These are phyloP conservation scores for Chondrosia reniformis DNA, from an alignment of 37 sponge, comb jelly and placozoan species.

Conservation along the genomic window DNA sequence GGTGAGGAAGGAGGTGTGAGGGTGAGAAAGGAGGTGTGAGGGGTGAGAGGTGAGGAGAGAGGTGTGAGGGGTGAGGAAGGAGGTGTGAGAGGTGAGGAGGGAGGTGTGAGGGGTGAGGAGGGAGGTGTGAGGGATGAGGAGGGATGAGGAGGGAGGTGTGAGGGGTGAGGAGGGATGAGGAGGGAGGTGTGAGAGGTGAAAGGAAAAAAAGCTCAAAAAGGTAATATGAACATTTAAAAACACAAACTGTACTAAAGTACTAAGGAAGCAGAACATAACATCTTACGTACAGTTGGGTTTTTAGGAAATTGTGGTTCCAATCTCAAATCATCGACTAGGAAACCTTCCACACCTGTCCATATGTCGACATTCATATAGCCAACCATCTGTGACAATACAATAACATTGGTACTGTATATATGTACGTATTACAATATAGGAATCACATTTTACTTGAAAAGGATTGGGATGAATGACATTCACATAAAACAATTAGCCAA, in stretches of 20 bases:
- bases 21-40: background rate
- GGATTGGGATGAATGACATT: too few species aligned
- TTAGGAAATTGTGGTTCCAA: background rate
- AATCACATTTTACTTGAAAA: background rate
- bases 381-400: background rate
- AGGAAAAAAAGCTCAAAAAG: background rate
- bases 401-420: background rate
- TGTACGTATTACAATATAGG: background rate
- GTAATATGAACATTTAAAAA: too few species aligned
- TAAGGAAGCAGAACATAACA: too few species aligned
- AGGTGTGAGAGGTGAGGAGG: background rate
- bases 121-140: background rate
- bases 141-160: background rate
- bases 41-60: background rate
- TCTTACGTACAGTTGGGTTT: background rate
- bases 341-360: conserved; percentile 13
- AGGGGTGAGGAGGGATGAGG: background rate
- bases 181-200: background rate
- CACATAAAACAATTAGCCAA: too few species aligned
- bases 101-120: background rate
- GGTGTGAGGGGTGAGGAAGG: background rate
- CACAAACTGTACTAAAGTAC: too few species aligned
- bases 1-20: background rate
- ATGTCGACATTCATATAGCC: conserved; percentile 4
- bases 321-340: conserved; percentile 3